Base-by-base conservation (phyloP, 2,888 invertebrate species). In the Dyspetes luteomarginatus region DNA sequence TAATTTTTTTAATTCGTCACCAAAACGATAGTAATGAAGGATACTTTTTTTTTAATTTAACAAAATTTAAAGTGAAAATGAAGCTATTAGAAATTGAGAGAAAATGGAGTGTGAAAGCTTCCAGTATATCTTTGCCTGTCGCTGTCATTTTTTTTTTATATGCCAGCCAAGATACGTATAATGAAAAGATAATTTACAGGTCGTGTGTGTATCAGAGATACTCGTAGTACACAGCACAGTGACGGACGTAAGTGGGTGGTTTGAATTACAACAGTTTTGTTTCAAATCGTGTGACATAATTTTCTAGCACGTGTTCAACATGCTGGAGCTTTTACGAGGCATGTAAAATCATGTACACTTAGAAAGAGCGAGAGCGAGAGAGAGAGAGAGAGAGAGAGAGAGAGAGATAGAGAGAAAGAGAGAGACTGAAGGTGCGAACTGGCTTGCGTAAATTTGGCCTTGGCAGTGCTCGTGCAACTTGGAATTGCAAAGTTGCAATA, bases 231-330 rank as follows among this genome's bases (percentile, higher is more conserved):
- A 55, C 9, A 56, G 28, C 17, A 41, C 22, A 62, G 36, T 41
- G 24, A 24, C 45, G 67, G 71, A 71, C 65, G 60, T 60, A 55
- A 76, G 76, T 76, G 71, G 67, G 75, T 72, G 41, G 67, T 62
- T 71, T 67, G 71, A 80, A 80, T 80, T 75, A 75, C 80, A 75
- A 75, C 62, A 65, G 71, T 72, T 72, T 26, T 17, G 15, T 4
- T 36, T 15, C 48, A 60, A 60, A 71, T 71, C 60, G n/a, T 60
- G 15, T 3, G 48, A 45, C 56, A 36, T 71, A 48, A 71, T 71
- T 30, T 48, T 28, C 60, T 30, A 56, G 55, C 77, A 45, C 56
- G 56, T 71, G 65, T 43, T 50, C 17, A 26, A 68, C 64, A 58
- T 67, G 36, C 48, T 17, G 15, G 28, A n/a, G 22, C 30, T 56